Base-by-base conservation (phyloP, 2,113 vertebrate genomes). In the Neopipo cinnamomea region DNA sequence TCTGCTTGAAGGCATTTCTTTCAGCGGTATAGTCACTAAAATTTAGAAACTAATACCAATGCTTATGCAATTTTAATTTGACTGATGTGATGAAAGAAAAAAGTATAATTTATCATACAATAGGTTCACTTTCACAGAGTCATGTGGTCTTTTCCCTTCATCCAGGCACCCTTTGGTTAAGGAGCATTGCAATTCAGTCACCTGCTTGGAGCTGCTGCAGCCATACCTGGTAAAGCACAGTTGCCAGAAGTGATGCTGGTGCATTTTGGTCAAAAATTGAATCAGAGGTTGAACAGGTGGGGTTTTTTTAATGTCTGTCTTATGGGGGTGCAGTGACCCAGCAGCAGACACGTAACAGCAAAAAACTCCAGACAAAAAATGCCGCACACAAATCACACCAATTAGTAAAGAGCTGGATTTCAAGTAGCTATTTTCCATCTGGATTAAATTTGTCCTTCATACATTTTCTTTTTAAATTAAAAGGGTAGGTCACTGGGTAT, bases 1-100 rank as follows among this genome's bases (percentile, higher is more conserved):
- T 66, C 58, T 37, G 65, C 73, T 95, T 63, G 47, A 75, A 94
- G 86, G 20, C 50, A 87, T 65, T 93, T 87, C 53, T 88, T 87
- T 86, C 82, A 81, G 77, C 30, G 23, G 41, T 33, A 35, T 3
- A 42, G 74, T 37, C 83, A 78, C 46, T 65, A 49, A 95, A 91
- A 84, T 63, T 71, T 61, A 93, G 49, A 87, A 89, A 47, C 59
- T 68, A 80, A 74, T 91, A 59, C 49, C 52, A 91, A 14, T 17
- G 58, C 14, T 78, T 78, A 56, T 47, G 25, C n/a, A 96, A 90
- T 42, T 93, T 95, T 41, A 70, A 80, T 93, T 80, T 95, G 41
- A 70, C 37, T 71, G 15, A 62, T 58, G 30, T 11, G 9, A 89
- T 27, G n/a, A 93, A 93, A 83, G 30, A 76, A 77, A 83, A 70